Evolutionary conservation across 1,140 invertebrate genomes (phyloP), one percentile per base, ranked within the genome.

Genomic region (Calephelis virginiensis): DNA sequence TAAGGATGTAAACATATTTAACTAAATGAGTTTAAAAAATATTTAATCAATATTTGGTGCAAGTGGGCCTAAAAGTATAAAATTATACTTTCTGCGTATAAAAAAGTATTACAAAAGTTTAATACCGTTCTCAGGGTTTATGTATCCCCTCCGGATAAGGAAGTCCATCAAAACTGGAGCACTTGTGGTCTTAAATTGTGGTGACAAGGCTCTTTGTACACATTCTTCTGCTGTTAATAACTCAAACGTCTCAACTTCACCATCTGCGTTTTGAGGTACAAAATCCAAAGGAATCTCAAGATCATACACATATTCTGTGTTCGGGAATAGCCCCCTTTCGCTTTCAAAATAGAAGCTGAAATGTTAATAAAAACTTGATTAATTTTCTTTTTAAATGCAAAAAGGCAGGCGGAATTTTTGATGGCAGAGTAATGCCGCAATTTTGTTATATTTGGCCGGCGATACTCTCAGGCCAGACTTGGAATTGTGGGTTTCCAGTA

Each of bases 291-390:
- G 97, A 63, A 99, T 90, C 91, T 98, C 97, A 70, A 99, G 92
- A 89, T 99, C 98, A 90, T 96, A 98, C n/a, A 98, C 95, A 92
- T 98, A 99, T 87, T 98, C 96, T 12, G 97, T 97, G 81, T 98
- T 98, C 14, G 97, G 97, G 81, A 97, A 98, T 28, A 99, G 88
- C 0, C 98, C 98, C 78, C 96, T 93, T 85, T 98, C 96, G 84
- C 97, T 97, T 91, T 98, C 96, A 85, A 97, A 98, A 81, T 96
- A 97, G 80, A 98, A 96, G 75, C 95, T 97, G 83, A 62, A 93
- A 87, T 14, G n/a, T n/a, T 40, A 13, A 37, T 40, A 61, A 45
- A 61, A 40, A 46, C 3, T 28, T 43, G 6, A 43, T 43, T 6
- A 8, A 8, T 43, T 43, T 7, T 43, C 6, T 43, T 0, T 28